These are phyloP conservation scores for Microcebus lehilahytsara DNA, from an alignment of 2,113 vertebrate species.

Conservation along the genomic window DNA sequence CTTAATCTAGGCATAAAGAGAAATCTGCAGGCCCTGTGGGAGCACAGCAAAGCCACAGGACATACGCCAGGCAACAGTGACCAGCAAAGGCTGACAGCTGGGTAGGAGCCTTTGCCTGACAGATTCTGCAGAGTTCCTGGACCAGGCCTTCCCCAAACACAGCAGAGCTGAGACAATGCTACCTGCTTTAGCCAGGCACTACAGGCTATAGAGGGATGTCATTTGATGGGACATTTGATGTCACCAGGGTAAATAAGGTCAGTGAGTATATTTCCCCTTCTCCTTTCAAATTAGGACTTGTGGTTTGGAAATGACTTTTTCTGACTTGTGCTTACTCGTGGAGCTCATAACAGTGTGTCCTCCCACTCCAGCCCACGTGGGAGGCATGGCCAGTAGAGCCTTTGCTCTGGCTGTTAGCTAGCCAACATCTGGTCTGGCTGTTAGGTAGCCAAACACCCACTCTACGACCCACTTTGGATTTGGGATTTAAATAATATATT, in stretches of 20 bases:
- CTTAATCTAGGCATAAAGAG: background rate
- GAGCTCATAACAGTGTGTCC: background rate
- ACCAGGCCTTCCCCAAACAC: background rate
- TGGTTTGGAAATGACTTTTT: background rate
- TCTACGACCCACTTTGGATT: background rate
- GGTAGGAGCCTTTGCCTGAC: background rate
- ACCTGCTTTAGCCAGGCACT: background rate
- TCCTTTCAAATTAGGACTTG: background rate
- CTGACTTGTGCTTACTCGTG: background rate
- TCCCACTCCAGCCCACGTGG: rapidly evolving
- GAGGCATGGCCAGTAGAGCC: background rate
- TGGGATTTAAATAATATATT: background rate
- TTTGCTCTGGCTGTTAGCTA: background rate
- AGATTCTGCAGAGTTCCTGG: background rate
- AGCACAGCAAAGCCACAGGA: background rate
- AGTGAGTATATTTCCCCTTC: background rate
- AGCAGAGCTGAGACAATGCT: background rate
- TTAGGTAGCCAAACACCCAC: background rate
- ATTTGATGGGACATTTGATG: background rate
- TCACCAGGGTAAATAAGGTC: background rate
- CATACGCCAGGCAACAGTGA: background rate
- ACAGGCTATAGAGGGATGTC: background rate
- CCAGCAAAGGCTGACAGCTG: background rate
- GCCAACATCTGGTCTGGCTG: background rate
- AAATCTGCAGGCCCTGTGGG: background rate